phyloP scores from a whole-genome alignment of 2,797 vertebrate species.

The Anguilla pacifica region DNA sequence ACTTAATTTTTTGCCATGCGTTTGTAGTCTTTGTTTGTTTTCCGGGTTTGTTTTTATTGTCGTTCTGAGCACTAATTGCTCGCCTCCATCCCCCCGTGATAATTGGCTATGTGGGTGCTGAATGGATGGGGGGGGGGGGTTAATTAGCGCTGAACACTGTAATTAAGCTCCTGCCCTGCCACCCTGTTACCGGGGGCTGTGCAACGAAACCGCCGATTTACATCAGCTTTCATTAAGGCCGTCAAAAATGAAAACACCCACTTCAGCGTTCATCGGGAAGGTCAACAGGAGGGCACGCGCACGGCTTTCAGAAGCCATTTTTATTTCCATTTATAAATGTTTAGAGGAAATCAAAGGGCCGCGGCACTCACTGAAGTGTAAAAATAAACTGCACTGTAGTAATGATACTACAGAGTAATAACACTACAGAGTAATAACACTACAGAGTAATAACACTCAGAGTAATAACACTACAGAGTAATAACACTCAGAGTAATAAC shows the following conservation, averaged over 20 bases:
- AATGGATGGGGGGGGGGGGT: not conserved
- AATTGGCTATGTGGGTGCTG: not conserved
- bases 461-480: too few species aligned
- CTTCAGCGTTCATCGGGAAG: not conserved
- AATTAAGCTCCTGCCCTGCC: not conserved
- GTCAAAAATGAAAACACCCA: not conserved
- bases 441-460: too few species aligned
- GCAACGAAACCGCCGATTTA: not conserved
- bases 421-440: too few species aligned
- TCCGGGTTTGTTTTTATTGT: not conserved
- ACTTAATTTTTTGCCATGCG: not conserved
- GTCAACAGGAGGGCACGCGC: not conserved
- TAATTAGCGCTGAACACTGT: not conserved
- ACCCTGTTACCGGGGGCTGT: not conserved
- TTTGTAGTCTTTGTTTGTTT: not conserved
- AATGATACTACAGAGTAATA: too few species aligned
- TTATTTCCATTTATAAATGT: too few species aligned
- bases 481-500: too few species aligned
- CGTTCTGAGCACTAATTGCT: not conserved
- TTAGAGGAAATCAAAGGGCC: too few species aligned
- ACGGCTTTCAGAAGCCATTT: too few species aligned
- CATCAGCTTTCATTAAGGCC: not conserved
- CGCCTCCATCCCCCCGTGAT: not conserved
- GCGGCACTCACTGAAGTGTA: too few species aligned
- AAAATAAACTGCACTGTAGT: too few species aligned